Evolutionary conservation across 2,888 invertebrate species (phyloP).

Genomic region (Argynnis bischoffii): DNA sequence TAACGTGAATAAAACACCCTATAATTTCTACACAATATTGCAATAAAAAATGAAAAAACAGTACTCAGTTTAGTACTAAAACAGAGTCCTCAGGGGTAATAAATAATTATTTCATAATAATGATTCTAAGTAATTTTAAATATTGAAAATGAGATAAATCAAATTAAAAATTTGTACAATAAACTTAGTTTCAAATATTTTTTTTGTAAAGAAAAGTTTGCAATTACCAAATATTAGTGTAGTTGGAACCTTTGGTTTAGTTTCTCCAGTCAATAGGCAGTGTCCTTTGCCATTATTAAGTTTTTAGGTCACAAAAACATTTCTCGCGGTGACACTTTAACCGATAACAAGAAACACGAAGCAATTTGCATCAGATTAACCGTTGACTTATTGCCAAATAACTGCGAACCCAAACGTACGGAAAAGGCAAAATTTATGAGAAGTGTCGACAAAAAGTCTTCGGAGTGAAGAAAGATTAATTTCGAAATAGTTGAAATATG

Average conservation of each 20-base stretch:
- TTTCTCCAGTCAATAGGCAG: slow-evolving; percentile 23
- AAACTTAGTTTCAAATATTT: no score
- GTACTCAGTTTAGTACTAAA: no score
- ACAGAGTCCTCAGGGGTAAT: no score
- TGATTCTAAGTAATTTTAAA: no score
- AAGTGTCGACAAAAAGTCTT: slow-evolving; percentile 25
- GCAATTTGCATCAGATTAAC: slow-evolving; percentile 70
- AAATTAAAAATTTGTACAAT: no score
- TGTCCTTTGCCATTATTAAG: slow-evolving; percentile 27
- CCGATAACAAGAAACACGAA: slow-evolving; percentile 41
- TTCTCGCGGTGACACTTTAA: slow-evolving; percentile 35
- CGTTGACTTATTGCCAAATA: slow-evolving; percentile 64
- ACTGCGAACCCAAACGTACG: slow-evolving; percentile 44
- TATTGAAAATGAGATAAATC: no score
- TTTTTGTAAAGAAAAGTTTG: no score
- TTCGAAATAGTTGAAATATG: background rate
- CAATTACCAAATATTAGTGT: no score
- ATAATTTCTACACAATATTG: no score
- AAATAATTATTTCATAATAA: no score
- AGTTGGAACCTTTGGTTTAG: background rate
- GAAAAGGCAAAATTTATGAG: slow-evolving; percentile 37
- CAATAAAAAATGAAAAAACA: no score
- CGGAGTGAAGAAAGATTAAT: slow-evolving; percentile 8
- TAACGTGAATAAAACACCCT: no score
- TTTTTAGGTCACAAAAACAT: slow-evolving; percentile 36